Conservation (phyloP, 1,140 invertebrate genomes). For the Samia ricini region DNA sequence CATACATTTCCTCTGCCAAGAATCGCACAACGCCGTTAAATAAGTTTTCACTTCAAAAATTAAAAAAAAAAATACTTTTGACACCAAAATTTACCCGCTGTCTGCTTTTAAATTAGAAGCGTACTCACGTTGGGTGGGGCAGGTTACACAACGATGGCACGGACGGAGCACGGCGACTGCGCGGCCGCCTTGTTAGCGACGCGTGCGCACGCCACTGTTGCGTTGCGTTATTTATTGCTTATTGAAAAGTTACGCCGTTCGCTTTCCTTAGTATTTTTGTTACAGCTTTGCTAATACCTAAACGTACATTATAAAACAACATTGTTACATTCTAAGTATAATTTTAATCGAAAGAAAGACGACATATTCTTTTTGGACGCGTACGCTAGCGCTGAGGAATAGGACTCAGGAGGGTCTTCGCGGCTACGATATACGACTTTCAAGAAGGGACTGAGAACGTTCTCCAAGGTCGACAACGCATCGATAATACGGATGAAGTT, state of each 20-base stretch:
- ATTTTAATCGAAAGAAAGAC: too few relatives aligned
- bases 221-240: constrained; percentile 73
- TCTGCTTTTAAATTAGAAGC: constrained; percentile 3
- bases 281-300: constrained; percentile 16
- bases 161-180: constrained; percentile 40
- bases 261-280: constrained; percentile 44
- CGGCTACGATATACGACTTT: too few relatives aligned
- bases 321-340: not conserved
- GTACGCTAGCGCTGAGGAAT: too few relatives aligned
- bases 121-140: constrained; percentile 62
- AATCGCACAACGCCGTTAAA: too few relatives aligned
- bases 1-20: too few relatives aligned
- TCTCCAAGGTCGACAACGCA: too few relatives aligned
- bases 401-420: too few relatives aligned
- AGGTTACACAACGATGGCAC: constrained; percentile 69
- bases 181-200: constrained; percentile 64
- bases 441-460: too few relatives aligned
- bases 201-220: constrained; percentile 65
- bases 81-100: constrained; percentile 4
- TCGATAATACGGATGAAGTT: too few relatives aligned
- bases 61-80: too few relatives aligned
- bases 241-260: constrained; percentile 68
- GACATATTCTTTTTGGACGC: too few relatives aligned
- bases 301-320: not conserved
- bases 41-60: too few relatives aligned